Evolutionary conservation across 2,888 invertebrate species (phyloP).

Genomic region (Tridacna crocea): DNA sequence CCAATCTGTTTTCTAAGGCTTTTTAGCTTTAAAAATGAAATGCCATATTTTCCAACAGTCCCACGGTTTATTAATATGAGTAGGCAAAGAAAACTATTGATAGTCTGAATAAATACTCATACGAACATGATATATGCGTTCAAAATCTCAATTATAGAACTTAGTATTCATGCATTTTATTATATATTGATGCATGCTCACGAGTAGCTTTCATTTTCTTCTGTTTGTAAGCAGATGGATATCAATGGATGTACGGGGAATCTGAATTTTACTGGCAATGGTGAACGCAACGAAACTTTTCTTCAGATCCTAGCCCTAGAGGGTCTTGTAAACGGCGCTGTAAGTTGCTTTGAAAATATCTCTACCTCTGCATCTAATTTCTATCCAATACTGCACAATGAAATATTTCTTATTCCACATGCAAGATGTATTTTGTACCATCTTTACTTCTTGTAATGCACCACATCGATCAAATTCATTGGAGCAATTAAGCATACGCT

Average conservation of each 20-base stretch:
- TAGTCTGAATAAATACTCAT: no score
- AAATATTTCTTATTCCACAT: not conserved
- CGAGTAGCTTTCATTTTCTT: slow-evolving; percentile 9
- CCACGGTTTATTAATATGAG: no score
- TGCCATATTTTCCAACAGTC: no score
- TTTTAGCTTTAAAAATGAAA: no score
- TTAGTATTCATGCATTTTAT: no score
- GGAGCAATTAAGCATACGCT: not conserved
- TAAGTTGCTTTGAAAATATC: slow-evolving; percentile 38
- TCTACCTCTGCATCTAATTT: not conserved
- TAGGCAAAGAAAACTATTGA: no score
- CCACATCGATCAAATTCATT: not conserved
- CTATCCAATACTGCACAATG: not conserved
- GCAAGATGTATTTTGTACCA: no score
- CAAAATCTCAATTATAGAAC: no score
- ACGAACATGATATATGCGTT: no score
- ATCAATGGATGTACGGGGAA: slow-evolving; percentile 77
- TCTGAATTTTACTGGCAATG: slow-evolving; percentile 70
- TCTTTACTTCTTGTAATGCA: not conserved
- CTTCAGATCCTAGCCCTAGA: slow-evolving; percentile 72
- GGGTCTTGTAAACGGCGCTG: slow-evolving; percentile 66
- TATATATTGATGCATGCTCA: no score
- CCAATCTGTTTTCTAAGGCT: no score
- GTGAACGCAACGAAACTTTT: slow-evolving; percentile 71
- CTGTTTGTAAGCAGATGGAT: slow-evolving; percentile 65